Base-by-base conservation (phyloP, 92 coral and sea anemone species). In the Desmophyllum pertusum region DNA sequence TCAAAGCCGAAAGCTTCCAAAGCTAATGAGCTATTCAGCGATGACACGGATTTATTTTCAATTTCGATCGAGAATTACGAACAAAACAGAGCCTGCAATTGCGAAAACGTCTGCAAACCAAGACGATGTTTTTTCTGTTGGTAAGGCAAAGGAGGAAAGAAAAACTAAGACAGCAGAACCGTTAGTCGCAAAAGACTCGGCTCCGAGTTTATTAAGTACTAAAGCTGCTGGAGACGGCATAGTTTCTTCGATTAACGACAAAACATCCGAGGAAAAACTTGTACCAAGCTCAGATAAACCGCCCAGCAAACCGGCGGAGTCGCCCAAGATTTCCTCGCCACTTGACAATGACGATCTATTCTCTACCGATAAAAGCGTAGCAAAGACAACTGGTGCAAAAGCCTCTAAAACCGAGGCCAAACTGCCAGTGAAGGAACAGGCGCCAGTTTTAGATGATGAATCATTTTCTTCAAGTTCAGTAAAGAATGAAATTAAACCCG, bases 301-400 rank as follows among this genome's bases (percentile, higher is more conserved):
- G 30, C 68, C 71, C 11, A 53, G 43, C 50, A 78, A 85, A 53
- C 66, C 53, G 67, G 55, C 45, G 27, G 67, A 75, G 43, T 9
- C 81, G 38, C 29, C 78, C 17, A 68, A 90, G 80, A 88, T 69
- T 52, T 38, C 70, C 59, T 66, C 92, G 37, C 76, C 73, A 4
- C 70, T 81, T 19, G 89, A 77, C 33, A 36, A 85, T 17, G 90
- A 85, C 30, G 90, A 91, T 76, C 76, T 84, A 1, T 88, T 91
- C 76, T 33, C 91, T 15, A 23, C 73, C 59, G 84, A 86, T 71
- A 42, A 59, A 70, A 41, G 10, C 23, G 35, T 33, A 1, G 74
- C 13, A 7, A 65, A 79, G 6, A 19, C 50, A 67, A 69, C 61
- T 42, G 73, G 6, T 61, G 64, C 45, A 40, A 65, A 85, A 43